Evolutionary conservation across 2,113 vertebrate species (phyloP).

Genomic region (Syrrhaptes paradoxus): DNA sequence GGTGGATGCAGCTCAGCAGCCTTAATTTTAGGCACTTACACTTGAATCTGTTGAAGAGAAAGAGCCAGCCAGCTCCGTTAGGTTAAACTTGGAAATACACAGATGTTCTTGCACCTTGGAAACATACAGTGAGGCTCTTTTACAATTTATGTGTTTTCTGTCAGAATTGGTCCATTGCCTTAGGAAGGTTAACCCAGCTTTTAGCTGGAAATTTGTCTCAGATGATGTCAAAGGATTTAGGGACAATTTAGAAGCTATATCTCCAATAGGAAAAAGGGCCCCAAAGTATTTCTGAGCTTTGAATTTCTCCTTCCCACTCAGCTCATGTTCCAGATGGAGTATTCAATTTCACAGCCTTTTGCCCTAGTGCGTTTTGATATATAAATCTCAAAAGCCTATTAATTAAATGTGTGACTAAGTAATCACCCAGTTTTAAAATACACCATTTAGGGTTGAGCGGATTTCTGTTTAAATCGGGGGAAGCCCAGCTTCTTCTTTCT

Average conservation of each 20-base stretch:
- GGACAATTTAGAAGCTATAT: neutral
- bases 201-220: neutral
- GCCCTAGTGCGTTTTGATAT: neutral
- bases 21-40: neutral
- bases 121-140: neutral
- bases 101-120: neutral
- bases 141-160: neutral
- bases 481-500: constrained; percentile 1
- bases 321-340: neutral
- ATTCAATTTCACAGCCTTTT: neutral
- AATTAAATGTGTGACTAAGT: constrained; percentile 8
- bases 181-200: neutral
- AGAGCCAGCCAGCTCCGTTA: neutral
- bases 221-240: neutral
- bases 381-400: neutral
- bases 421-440: neutral
- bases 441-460: neutral
- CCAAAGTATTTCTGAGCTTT: neutral
- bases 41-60: neutral
- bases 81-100: neutral
- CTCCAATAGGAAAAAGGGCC: neutral
- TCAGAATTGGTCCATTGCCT: neutral
- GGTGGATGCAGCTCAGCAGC: neutral
- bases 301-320: neutral
- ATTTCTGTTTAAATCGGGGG: neutral